These are phyloP conservation scores for Drosophila tsacasi DNA, from an alignment of 1,140 invertebrate genomes.

Conservation along the genomic window DNA sequence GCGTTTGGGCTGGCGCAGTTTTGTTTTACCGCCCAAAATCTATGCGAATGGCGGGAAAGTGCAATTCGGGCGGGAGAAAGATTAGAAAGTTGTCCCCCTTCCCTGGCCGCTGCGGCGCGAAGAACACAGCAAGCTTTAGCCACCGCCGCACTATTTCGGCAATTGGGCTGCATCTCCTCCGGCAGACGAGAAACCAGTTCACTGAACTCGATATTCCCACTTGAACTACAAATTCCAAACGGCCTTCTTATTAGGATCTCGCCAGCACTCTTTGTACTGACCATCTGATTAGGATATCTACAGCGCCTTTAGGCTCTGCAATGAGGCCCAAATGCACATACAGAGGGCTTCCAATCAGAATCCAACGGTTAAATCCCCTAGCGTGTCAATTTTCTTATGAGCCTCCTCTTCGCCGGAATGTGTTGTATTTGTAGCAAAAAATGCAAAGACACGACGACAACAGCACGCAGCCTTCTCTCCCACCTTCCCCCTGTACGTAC, in stretches of 20 bases:
- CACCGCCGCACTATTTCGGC: not conserved
- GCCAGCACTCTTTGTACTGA: not conserved
- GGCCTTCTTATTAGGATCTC: not conserved
- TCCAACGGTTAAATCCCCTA: slow-evolving; percentile 24
- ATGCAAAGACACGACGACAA: slow-evolving; percentile 78
- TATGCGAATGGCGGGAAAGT: slow-evolving; percentile 76
- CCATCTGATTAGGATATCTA: not conserved
- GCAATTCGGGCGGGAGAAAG: slow-evolving; percentile 67
- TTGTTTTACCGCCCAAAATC: slow-evolving; percentile 80
- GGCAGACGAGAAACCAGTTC: slow-evolving; percentile 12
- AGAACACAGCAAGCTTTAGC: not conserved
- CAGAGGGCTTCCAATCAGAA: slow-evolving; percentile 17
- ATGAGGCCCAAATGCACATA: not conserved
- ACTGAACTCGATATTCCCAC: slow-evolving; percentile 2
- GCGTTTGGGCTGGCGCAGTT: slow-evolving; percentile 77
- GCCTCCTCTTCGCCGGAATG: slow-evolving; percentile 11
- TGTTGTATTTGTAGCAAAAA: slow-evolving; percentile 74
- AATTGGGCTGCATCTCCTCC: slow-evolving; percentile 4
- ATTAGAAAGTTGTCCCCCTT: slow-evolving; percentile 56
- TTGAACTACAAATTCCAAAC: too few relatives aligned
- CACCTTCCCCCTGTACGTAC: slow-evolving; percentile 21
- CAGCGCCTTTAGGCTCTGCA: not conserved
- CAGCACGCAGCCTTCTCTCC: slow-evolving; percentile 53
- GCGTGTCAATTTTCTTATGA: slow-evolving; percentile 49
- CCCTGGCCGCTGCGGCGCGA: too few relatives aligned